Evolutionary conservation across 2,113 vertebrate species (phyloP).

Genomic region (Anas platyrhynchos): DNA sequence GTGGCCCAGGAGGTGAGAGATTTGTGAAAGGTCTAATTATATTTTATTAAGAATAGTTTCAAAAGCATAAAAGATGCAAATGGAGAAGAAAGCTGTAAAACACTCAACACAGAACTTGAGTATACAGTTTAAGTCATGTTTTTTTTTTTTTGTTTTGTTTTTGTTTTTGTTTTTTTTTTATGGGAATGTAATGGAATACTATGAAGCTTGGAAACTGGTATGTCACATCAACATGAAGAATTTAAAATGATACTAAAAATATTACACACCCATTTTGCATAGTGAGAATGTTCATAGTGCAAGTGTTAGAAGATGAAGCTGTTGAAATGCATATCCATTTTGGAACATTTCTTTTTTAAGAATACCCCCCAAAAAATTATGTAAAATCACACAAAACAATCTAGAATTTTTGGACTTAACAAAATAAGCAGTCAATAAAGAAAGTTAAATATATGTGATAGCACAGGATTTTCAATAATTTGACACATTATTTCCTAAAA

Average conservation of each 20-base stretch:
- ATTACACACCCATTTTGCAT: neutral
- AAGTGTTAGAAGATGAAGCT: neutral
- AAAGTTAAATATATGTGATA: neutral
- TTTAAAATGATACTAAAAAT: neutral
- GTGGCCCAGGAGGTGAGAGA: conserved; percentile 39
- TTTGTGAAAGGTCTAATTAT: conserved; percentile 14
- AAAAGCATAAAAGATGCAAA: conserved; percentile 6
- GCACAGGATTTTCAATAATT: neutral
- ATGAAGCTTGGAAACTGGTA: neutral
- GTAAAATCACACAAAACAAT: neutral
- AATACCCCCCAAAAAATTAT: neutral
- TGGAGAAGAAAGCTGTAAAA: neutral
- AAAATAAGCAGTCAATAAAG: neutral
- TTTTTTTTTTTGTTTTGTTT: neutral
- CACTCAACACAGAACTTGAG: neutral
- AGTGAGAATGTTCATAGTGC: neutral
- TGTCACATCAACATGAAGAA: neutral
- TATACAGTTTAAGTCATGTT: neutral
- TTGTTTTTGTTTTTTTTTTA: neutral
- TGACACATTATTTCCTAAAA: conserved; percentile 23
- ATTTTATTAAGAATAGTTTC: conserved; percentile 48
- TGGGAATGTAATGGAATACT: neutral
- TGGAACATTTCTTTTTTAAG: conserved; percentile 13
- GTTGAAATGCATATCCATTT: neutral
- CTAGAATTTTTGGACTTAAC: neutral